Base-by-base conservation (phyloP, 2,888 invertebrate genomes). In the Eretmocerus hayati region DNA sequence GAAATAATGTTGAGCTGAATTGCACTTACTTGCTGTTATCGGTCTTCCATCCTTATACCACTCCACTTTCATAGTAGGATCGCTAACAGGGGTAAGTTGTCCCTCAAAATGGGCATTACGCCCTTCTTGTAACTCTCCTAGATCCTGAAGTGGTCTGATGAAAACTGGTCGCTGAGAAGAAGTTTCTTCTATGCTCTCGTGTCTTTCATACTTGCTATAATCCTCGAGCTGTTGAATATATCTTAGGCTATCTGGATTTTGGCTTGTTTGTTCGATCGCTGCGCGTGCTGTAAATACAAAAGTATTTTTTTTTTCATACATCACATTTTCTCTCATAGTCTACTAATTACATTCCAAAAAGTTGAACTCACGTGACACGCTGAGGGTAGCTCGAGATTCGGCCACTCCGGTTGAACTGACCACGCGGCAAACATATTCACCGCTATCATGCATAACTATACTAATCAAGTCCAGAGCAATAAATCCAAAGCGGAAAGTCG, bases 401-500 rank as follows among this genome's bases (percentile, higher is more conserved):
- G 87, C 90, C 65, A 84, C 80, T 63, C 95, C 96, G 36, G 90
- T 83, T 38, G 86, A 83, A 70, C 90, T 93, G 32, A 84, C 80
- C 39, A 91, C 90, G 56, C 90, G 84, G 72, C 92, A 93, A 56
- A 88, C 81, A 66, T 92, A 93, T 74, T 91, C 90, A 50, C 92
- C 96, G 62, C 85, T 84, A 67, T 96, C 95, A 65, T 87, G 84
- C 56, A 83, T 75, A 58, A 87, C 84, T 50, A 92, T 81, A 74
- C 89, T 88, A 61, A 94, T 81, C 67, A 95, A 80, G 70, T 94
- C 93, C 61, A 95, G 79, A 59, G 94, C 90, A 64, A 97, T 94
- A 71, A 93, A 97, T 62, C 99, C 97, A 75, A 99, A 97, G 71
- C 95, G 90, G 77, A 95, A 92, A 66, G 92, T 85, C 57, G 91